A percentile compares a stretch with the other conserved stretches of the same genome.
These are phyloP conservation scores for Hyperoplus lanceolatus DNA, from an alignment of 2,797 vertebrate species.

Conservation along the genomic window DNA sequence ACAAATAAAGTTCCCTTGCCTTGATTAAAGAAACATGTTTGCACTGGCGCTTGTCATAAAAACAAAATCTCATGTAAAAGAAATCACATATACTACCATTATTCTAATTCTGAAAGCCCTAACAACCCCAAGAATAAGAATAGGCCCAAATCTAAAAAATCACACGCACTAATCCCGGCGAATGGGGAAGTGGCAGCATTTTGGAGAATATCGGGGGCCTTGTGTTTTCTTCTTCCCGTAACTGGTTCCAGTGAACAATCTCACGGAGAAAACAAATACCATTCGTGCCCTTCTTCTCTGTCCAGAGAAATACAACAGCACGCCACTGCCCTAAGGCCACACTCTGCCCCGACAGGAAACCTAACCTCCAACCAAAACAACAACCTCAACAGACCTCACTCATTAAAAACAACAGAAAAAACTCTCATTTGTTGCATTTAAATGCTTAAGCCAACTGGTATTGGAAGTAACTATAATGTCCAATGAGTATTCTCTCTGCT, in stretches of 20 bases:
- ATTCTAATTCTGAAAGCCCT: background rate
- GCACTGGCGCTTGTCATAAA: no score
- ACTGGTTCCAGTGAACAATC: conserved; percentile 65
- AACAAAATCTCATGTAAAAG: background rate
- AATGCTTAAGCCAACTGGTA: conserved; percentile 31
- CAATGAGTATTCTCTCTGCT: conserved; percentile 4
- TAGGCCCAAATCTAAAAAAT: background rate
- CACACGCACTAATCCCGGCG: background rate
- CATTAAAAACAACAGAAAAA: conserved; percentile 53
- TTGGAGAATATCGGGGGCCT: conserved; percentile 44
- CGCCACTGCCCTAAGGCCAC: conserved; percentile 69
- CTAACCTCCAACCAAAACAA: conserved; percentile 79
- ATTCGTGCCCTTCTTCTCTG: conserved; percentile 77
- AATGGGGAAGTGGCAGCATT: conserved; percentile 22
- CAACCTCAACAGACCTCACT: conserved; percentile 59
- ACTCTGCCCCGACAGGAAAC: conserved; percentile 77
- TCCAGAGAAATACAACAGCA: conserved; percentile 76
- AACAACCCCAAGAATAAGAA: conserved; percentile 9
- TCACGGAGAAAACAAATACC: conserved; percentile 77
- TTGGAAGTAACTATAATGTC: background rate
- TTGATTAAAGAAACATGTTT: no score
- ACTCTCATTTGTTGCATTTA: conserved; percentile 43
- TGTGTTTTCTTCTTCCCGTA: conserved; percentile 41
- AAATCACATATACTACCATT: background rate
- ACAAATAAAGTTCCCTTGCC: background rate